Percentiles rank a stretch among this genome's conserved stretches.
Conservation (phyloP, 2,888 invertebrate species). For the Drosophila incognita region DNA sequence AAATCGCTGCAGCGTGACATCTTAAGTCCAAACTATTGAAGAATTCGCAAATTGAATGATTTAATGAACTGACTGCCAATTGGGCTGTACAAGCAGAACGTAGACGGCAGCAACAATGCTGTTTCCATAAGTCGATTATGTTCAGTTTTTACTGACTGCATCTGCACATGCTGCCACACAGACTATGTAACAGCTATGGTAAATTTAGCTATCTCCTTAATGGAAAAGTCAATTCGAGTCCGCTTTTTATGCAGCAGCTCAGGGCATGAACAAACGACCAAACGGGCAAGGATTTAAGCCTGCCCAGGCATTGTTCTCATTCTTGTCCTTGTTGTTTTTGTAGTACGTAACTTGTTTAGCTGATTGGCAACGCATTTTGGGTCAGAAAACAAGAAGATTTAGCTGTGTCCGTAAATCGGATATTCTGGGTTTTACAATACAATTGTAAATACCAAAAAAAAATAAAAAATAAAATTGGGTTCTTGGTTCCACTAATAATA, state of each 20-base stretch:
- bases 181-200: not conserved
- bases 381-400: constrained; percentile 28
- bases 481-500: not conserved
- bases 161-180: not conserved
- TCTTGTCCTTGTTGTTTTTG: constrained; percentile 14
- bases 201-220: constrained; percentile 23
- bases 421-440: constrained; percentile 4
- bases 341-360: constrained; percentile 13
- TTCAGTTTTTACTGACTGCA: constrained; percentile 2
- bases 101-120: not conserved
- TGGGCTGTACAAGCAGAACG: not conserved
- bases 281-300: constrained; percentile 17
- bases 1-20: not conserved
- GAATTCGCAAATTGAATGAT: not conserved
- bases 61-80: not conserved
- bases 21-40: not conserved
- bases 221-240: constrained; percentile 26
- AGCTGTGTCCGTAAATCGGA: constrained; percentile 42
- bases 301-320: constrained; percentile 17
- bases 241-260: constrained; percentile 14
- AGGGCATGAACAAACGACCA: constrained; percentile 15
- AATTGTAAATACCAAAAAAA: not conserved
- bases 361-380: constrained; percentile 36
- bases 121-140: constrained; percentile 16
- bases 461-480: not conserved